phyloP scores from a whole-genome alignment of 1,140 invertebrate genomes.

The Lepidurus couesii region DNA sequence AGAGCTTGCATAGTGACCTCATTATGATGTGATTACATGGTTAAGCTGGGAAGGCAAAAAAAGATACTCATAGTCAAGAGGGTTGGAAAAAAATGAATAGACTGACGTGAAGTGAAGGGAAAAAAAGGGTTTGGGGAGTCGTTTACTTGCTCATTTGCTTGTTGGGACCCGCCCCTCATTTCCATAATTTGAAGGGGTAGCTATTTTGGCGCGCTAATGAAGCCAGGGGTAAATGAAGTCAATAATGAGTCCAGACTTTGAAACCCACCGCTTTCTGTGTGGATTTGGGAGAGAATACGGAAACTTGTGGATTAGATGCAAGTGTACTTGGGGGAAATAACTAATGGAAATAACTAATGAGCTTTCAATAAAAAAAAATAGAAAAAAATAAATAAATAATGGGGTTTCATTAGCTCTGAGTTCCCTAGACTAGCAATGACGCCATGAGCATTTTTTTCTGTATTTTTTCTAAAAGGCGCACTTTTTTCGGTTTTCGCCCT shows the following conservation, averaged over 20 bases:
- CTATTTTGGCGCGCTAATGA: not conserved
- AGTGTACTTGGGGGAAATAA: not conserved
- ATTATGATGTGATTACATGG: conserved; percentile 19
- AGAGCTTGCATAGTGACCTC: conserved; percentile 9
- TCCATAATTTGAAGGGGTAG: conserved; percentile 9
- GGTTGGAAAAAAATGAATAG: conserved; percentile 9
- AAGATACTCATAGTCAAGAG: not conserved
- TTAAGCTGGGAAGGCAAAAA: not conserved
- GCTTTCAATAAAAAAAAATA: too few species aligned
- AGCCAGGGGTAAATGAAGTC: too few species aligned
- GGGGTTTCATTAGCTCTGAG: not conserved
- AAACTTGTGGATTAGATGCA: not conserved
- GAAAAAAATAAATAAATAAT: too few species aligned
- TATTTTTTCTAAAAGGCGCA: not conserved
- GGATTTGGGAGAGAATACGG: too few species aligned
- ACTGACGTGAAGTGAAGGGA: not conserved
- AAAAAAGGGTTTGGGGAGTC: conserved; percentile 6
- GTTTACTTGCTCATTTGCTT: not conserved
- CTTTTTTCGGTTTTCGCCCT: not conserved
- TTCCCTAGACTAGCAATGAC: conserved; percentile 2
- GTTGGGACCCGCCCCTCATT: not conserved
- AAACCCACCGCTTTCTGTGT: too few species aligned
- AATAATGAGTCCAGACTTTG: not conserved
- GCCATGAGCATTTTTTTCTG: too few species aligned
- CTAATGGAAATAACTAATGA: too few species aligned